Conservation (phyloP, 2,797 vertebrate species). For the Rousettus madagascariensis region DNA sequence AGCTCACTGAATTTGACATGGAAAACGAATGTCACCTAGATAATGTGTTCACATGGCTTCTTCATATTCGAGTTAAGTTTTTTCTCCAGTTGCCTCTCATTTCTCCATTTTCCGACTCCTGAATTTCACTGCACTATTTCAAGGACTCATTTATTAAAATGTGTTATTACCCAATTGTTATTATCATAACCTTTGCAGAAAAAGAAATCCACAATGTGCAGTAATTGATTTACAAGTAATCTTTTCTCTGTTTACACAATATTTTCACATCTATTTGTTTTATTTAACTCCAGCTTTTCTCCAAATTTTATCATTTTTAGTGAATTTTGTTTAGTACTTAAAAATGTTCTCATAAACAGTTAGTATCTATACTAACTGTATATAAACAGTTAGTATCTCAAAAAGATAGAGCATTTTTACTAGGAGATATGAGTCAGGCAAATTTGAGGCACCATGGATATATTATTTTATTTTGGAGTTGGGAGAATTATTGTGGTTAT, state of each 20-base stretch:
- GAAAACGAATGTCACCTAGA: background rate
- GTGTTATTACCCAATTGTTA: background rate
- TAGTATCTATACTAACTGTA: background rate
- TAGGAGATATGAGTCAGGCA: background rate
- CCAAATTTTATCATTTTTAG: background rate
- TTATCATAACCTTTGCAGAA: constrained; percentile 48
- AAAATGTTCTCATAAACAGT: background rate
- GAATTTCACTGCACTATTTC: background rate
- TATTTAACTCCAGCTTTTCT: background rate
- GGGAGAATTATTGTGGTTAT: background rate
- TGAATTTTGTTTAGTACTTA: background rate
- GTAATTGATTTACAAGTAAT: constrained; percentile 5
- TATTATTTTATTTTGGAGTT: background rate
- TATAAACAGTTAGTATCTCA: background rate
- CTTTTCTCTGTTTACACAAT: constrained; percentile 12
- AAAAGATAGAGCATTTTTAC: background rate
- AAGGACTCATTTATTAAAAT: background rate
- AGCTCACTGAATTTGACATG: background rate
- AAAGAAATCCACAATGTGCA: background rate
- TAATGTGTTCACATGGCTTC: background rate
- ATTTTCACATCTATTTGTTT: background rate
- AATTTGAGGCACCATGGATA: background rate
- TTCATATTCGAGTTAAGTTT: background rate
- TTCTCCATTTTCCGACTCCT: background rate
- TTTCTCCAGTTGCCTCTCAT: background rate